A percentile compares a stretch with the other conserved stretches of the same genome.
phyloP scores from a whole-genome alignment of 2,888 invertebrate species.

The Ochlodes sylvanus region DNA sequence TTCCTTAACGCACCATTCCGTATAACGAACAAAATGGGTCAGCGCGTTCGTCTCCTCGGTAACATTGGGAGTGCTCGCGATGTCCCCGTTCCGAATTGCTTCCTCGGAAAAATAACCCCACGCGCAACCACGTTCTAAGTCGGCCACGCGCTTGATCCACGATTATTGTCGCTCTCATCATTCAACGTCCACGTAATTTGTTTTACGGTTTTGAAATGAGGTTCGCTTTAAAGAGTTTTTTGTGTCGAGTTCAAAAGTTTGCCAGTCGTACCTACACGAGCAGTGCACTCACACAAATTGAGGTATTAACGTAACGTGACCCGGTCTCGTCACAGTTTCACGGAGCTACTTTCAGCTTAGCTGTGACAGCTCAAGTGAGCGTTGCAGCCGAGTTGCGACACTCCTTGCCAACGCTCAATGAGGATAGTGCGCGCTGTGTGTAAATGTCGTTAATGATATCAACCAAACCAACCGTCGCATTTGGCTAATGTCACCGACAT shows the following conservation, averaged over 20 bases:
- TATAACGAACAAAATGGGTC: slow-evolving; percentile 80
- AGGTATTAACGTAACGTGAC: slow-evolving; percentile 63
- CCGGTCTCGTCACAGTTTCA: slow-evolving; percentile 69
- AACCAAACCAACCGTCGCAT: slow-evolving; percentile 4
- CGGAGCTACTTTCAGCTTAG: slow-evolving; percentile 71
- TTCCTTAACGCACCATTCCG: slow-evolving; percentile 71
- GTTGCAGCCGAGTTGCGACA: slow-evolving; percentile 59
- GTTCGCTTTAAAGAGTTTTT: slow-evolving; percentile 19
- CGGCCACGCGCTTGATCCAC: slow-evolving; percentile 47
- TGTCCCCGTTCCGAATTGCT: slow-evolving; percentile 78
- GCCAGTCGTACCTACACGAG: slow-evolving; percentile 40
- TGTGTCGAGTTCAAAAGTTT: slow-evolving; percentile 23
- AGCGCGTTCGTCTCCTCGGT: slow-evolving; percentile 64
- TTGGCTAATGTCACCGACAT: slow-evolving; percentile 8
- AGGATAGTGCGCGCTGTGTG: slow-evolving; percentile 45
- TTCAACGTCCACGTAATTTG: slow-evolving; percentile 31
- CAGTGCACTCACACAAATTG: slow-evolving; percentile 53
- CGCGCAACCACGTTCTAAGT: slow-evolving; percentile 58
- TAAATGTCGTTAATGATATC: slow-evolving; percentile 37
- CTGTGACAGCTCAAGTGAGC: slow-evolving; percentile 60
- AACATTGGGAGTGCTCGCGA: slow-evolving; percentile 65
- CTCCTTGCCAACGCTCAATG: slow-evolving; percentile 50
- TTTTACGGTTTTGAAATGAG: slow-evolving; percentile 24
- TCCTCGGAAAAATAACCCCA: slow-evolving; percentile 74
- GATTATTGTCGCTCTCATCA: slow-evolving; percentile 42